Conservation (phyloP, 30 jellyfish, hydroid and myxozoan species). For the Clytia hemisphaerica region DNA sequence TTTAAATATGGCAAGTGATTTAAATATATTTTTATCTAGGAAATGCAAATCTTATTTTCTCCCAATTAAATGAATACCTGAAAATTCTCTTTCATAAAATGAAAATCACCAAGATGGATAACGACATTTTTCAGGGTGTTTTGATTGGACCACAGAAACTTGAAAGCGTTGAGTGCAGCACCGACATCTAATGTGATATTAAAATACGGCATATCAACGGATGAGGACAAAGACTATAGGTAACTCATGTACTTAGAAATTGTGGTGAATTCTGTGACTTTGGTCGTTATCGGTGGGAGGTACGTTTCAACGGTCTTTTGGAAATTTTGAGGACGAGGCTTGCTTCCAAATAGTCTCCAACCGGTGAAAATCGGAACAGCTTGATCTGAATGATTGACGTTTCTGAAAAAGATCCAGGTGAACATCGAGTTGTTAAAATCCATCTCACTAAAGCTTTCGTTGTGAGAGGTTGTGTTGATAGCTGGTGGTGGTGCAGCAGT, state of each 20-base stretch:
- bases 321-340: neutral
- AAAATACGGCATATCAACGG: slow-evolving; percentile 29
- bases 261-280: slow-evolving; percentile 37
- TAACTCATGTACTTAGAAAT: neutral
- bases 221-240: slow-evolving; percentile 18
- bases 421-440: no score
- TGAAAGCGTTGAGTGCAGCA: slow-evolving; percentile 41
- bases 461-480: no score
- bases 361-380: neutral
- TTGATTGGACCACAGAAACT: slow-evolving; percentile 34
- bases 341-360: neutral
- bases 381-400: neutral
- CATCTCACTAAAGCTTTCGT: no score
- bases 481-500: no score
- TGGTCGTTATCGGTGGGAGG: slow-evolving; percentile 40
- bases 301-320: slow-evolving; percentile 21
- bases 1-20: no score
- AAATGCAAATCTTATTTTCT: no score
- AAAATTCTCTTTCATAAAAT: slow-evolving; percentile 37
- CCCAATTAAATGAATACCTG: slow-evolving; percentile 37
- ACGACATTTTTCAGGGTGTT: slow-evolving; percentile 28
- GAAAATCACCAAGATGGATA: slow-evolving; percentile 50
- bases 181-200: slow-evolving; percentile 20
- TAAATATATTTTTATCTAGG: no score
- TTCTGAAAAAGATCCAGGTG: neutral